Conservation (phyloP, 2,797 vertebrate genomes). For the Scomberomorus guttatus region DNA sequence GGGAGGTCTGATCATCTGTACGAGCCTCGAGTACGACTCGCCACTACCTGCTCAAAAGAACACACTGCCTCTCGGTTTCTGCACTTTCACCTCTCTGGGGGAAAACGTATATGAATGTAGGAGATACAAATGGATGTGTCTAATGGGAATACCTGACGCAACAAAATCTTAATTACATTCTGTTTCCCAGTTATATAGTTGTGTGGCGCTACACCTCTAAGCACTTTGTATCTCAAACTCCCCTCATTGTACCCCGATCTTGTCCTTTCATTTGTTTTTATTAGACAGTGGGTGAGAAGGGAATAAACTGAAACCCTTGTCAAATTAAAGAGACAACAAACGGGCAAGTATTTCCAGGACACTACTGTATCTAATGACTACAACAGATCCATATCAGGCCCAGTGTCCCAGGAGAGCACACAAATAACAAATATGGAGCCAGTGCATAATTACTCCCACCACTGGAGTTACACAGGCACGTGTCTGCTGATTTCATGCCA, state of each 20-base stretch:
- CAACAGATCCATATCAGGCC: constrained; percentile 81
- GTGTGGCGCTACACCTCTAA: constrained; percentile 12
- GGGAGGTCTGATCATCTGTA: constrained; percentile 43
- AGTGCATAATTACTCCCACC: constrained; percentile 79
- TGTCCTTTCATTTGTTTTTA: constrained; percentile 48
- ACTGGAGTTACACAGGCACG: constrained; percentile 63
- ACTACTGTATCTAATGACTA: constrained; percentile 80
- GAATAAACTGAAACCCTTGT: constrained; percentile 79
- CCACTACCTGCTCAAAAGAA: constrained; percentile 8
- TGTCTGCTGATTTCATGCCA: constrained; percentile 68
- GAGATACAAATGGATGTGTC: constrained; percentile 22
- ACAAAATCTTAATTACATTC: constrained; percentile 46
- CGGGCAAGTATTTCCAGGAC: constrained; percentile 76
- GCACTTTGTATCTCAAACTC: constrained; percentile 25
- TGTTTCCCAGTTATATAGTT: constrained; percentile 20
- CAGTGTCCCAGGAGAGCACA: constrained; percentile 65
- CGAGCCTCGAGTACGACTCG: constrained; percentile 18
- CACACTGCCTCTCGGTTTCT: not conserved
- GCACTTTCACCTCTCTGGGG: constrained; percentile 35
- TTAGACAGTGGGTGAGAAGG: constrained; percentile 43
- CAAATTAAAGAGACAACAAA: constrained; percentile 78
- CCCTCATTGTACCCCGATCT: constrained; percentile 27
- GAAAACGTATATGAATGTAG: constrained; percentile 27
- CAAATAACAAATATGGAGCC: constrained; percentile 75
- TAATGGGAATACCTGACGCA: constrained; percentile 21